Evolutionary conservation across 2,797 vertebrate genomes (phyloP), one percentile per base, ranked within the genome.

Genomic region (Mallotus villosus): DNA sequence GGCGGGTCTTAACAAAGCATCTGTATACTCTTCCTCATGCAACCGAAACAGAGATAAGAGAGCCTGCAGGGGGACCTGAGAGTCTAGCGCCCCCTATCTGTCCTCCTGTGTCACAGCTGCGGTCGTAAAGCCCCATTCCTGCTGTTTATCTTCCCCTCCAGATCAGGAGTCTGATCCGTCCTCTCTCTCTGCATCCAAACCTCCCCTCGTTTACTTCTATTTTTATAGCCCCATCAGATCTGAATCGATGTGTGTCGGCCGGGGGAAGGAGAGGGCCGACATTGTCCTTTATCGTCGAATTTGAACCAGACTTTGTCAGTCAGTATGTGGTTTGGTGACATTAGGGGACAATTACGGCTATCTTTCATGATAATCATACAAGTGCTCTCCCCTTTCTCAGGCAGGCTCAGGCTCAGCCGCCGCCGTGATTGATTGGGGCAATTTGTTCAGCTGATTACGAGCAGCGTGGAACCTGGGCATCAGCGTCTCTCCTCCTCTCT

Each of bases 381-480:
- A 92, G 90, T 85, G 85, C 86, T 90, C 82, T 86, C 85, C 86
- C 82, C 80, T 22, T 89, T 83, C 76, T 67, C 81, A 73, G 76
- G 68, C 75, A 70, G 81, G 83, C 83, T 85, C 82, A 83, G 84
- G 87, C 85, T n/a, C 85, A 78, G 84, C 79, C 84, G 83, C 67
- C 78, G 83, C 86, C 84, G 71, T 94, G 93, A 94, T 93, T 93
- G 92, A 94, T 94, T 92, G 89, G 90, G 92, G 83, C 91, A 93
- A 94, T 94, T 93, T 93, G 92, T 91, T 92, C 86, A 81, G 84
- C 90, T 93, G 92, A 93, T 93, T 93, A 93, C 85, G 66, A 91
- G 84, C 82, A 34, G 82, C 81, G 79, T 86, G 85, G 81, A 91
- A 83, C 83, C 78, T 76, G 72, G 70, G 82, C 86, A 73, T 85